Percentiles rank a stretch among this genome's conserved stretches.
phyloP scores from a whole-genome alignment of 2,113 vertebrate genomes.

The Lamprotornis superbus region DNA sequence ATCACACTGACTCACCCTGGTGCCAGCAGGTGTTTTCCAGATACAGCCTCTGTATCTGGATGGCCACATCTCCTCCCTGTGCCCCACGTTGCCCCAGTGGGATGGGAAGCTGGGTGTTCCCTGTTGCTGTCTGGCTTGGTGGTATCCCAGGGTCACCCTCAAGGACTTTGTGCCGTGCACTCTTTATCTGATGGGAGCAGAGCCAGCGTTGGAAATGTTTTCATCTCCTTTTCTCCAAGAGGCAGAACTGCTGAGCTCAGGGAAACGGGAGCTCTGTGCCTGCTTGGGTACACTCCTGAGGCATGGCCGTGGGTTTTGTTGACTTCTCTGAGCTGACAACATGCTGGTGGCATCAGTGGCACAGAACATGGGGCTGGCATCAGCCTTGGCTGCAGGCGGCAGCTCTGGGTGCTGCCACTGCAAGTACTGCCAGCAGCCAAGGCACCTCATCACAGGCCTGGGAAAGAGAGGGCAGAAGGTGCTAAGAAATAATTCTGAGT shows the following conservation, averaged over 20 bases:
- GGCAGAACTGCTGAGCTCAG: conserved; percentile 31
- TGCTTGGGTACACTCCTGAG: neutral
- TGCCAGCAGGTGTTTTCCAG: neutral
- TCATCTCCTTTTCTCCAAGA: neutral
- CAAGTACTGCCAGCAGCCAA: neutral
- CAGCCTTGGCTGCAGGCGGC: neutral
- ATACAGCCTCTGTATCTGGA: neutral
- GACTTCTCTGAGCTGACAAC: neutral
- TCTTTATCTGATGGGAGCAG: conserved; percentile 28
- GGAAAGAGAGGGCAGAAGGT: neutral
- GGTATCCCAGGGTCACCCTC: rapidly evolving
- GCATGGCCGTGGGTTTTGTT: neutral
- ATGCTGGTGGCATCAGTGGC: neutral
- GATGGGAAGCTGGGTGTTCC: neutral
- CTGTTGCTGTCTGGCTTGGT: neutral
- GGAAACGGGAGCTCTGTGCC: neutral
- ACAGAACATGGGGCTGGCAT: neutral
- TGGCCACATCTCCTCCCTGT: neutral
- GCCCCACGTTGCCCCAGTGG: rapidly evolving
- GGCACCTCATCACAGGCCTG: neutral
- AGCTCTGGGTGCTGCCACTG: neutral
- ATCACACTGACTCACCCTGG: rapidly evolving
- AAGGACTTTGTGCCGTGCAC: neutral
- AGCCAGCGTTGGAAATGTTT: neutral
- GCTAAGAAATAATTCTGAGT: neutral